Conservation (phyloP, 2,113 vertebrate species). For the Ictalurus punctatus region DNA sequence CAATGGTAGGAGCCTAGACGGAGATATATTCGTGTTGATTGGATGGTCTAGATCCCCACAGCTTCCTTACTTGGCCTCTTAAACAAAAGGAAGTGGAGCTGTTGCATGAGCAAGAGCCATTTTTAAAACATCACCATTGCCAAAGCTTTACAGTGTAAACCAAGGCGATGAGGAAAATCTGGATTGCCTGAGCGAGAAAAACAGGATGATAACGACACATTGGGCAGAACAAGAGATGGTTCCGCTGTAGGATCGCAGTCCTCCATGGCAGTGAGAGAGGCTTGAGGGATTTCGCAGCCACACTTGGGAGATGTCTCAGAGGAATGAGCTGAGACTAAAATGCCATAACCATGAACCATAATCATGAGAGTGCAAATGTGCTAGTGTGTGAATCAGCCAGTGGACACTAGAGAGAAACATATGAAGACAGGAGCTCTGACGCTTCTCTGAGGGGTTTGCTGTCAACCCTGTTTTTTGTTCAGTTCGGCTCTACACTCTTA, state of each 20-base stretch:
- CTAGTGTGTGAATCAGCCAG: slow-evolving; percentile 3
- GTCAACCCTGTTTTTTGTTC: slow-evolving; percentile 7
- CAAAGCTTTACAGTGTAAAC: slow-evolving; percentile 4
- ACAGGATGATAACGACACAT: slow-evolving; percentile 21
- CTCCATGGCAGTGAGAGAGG: slow-evolving; percentile 33
- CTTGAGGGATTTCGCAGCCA: slow-evolving; percentile 40
- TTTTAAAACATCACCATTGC: neutral
- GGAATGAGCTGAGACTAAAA: slow-evolving; percentile 35
- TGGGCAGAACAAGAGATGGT: slow-evolving; percentile 30
- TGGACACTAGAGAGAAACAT: slow-evolving; percentile 24
- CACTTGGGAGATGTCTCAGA: slow-evolving; percentile 8
- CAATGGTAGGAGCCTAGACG: slow-evolving; percentile 16
- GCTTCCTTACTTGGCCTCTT: slow-evolving; percentile 29
- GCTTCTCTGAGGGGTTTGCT: slow-evolving; percentile 22
- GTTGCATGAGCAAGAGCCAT: neutral
- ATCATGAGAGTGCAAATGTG: slow-evolving; percentile 14
- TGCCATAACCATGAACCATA: slow-evolving; percentile 23
- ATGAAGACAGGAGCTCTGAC: slow-evolving; percentile 22
- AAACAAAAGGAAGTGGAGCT: neutral
- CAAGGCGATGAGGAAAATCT: neutral
- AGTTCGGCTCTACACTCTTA: neutral
- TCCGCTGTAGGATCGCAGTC: slow-evolving; percentile 4
- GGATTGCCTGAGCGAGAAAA: slow-evolving; percentile 3
- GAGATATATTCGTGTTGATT: slow-evolving; percentile 13
- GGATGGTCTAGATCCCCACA: slow-evolving; percentile 1